phyloP scores from a whole-genome alignment of 2,888 invertebrate species.

The Eumerus sabulonum region DNA sequence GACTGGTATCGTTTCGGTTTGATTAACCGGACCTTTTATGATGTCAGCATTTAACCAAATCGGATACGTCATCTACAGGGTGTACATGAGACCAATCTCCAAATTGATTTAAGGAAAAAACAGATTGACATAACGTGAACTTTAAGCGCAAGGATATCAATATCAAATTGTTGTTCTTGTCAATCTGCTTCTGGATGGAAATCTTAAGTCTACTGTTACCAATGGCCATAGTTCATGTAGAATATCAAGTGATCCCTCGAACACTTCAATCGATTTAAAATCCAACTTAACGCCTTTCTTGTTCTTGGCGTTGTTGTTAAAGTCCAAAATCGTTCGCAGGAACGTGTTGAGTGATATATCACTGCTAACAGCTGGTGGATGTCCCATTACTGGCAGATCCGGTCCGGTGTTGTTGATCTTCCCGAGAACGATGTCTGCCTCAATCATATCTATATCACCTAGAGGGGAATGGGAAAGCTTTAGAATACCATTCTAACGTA shows the following conservation, averaged over 20 bases:
- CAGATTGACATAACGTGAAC: background rate
- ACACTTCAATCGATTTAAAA: slow-evolving; percentile 90
- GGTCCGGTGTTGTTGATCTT: slow-evolving; percentile 79
- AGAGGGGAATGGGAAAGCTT: too few species aligned
- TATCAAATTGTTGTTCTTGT: too few species aligned
- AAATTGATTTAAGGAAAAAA: slow-evolving; percentile 1
- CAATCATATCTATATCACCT: slow-evolving; percentile 87
- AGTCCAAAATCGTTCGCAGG: slow-evolving; percentile 81
- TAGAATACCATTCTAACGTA: too few species aligned
- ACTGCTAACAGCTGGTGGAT: slow-evolving; percentile 86
- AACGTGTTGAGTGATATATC: slow-evolving; percentile 88
- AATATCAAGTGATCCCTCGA: slow-evolving; percentile 81
- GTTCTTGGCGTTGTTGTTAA: slow-evolving; percentile 79
- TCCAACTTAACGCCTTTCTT: slow-evolving; percentile 91
- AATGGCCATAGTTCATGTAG: slow-evolving; percentile 76
- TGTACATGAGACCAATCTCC: background rate
- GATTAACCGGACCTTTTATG: slow-evolving; percentile 84
- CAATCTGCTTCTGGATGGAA: background rate
- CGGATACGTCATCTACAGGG: slow-evolving; percentile 83
- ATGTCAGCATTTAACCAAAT: slow-evolving; percentile 95
- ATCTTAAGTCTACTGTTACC: slow-evolving; percentile 73
- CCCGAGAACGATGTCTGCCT: slow-evolving; percentile 90
- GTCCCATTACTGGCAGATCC: slow-evolving; percentile 89
- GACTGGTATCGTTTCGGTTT: slow-evolving; percentile 81
- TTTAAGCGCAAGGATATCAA: background rate